Base-by-base conservation (phyloP, 2,113 vertebrate species). In the Ardeotis arabs region DNA sequence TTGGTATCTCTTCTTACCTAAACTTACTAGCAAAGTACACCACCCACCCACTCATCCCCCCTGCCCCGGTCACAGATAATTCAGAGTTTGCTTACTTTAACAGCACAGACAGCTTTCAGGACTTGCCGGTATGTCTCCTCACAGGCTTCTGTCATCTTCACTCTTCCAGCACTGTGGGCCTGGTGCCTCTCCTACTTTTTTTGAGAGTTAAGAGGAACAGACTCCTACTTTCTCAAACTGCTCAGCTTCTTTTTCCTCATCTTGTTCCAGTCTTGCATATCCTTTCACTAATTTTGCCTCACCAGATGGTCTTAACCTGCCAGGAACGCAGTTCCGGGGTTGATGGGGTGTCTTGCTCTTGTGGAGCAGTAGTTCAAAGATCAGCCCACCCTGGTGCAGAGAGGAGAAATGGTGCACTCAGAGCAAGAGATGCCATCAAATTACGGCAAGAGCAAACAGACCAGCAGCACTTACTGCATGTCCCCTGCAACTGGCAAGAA, bases 101-200 rank as follows among this genome's bases (percentile, higher is more conserved):
- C 67, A 67, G 73, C 60, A 62, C 10, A 21, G 49, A 7, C 14
- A 53, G 39, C 50, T 63, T 39, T 77, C 87, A 63, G 14, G 37
- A 49, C 25, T 47, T 28, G 7, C 16, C 1, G 1, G 15, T 3
- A 3, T 0, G 1, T 15, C 68, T 49, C 39, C 14, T 39, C 44
- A 21, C 52, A 77, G 27, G 35, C 45, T 63, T 58, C 73, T 3
- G 2, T 22, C 37, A 69, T 49, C 37, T 70, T 56, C 44, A 17
- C 3, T 1, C 29, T 80, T 66, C n/a, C 25, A 76, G 70, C 17
- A 1, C 29, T 20, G 31, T 0, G 1, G 67, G 37, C 29, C 64
- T 31, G 19, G 14, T 6, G 1, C 14, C 53, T 37, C 58, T 66
- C 18, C 50, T 6, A 11, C 29, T 22, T 31, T 63, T 47, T 28